These are phyloP conservation scores for Lapara coniferarum DNA, from an alignment of 2,888 invertebrate species.

Conservation along the genomic window DNA sequence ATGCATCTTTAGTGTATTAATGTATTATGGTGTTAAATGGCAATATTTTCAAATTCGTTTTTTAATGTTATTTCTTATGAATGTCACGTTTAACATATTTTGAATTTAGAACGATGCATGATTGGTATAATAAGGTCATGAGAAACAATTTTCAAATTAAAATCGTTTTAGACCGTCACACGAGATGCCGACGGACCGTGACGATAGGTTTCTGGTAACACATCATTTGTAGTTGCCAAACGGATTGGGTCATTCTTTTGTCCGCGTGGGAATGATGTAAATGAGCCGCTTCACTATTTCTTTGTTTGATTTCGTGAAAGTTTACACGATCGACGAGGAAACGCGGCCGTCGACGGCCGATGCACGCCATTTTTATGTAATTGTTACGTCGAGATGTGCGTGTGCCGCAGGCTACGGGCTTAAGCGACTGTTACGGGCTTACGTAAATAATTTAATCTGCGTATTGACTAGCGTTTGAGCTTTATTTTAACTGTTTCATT, in stretches of 20 bases:
- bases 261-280: slow-evolving; percentile 83
- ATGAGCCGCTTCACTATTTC: slow-evolving; percentile 81
- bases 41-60: neutral
- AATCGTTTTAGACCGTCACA: slow-evolving; percentile 58
- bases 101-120: neutral
- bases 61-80: neutral
- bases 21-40: neutral
- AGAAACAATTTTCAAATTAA: slow-evolving; percentile 55
- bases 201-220: slow-evolving; percentile 77
- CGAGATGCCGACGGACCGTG: slow-evolving; percentile 56
- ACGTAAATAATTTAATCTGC: neutral
- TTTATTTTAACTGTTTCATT: neutral
- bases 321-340: slow-evolving; percentile 83
- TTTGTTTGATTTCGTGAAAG: slow-evolving; percentile 84
- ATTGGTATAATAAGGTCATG: slow-evolving; percentile 40
- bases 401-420: slow-evolving; percentile 47
- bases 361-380: slow-evolving; percentile 83
- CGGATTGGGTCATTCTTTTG: slow-evolving; percentile 82
- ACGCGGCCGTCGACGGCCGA: slow-evolving; percentile 75
- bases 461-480: too few relatives aligned
- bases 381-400: slow-evolving; percentile 76
- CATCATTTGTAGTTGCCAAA: slow-evolving; percentile 79
- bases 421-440: neutral
- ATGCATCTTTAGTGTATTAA: slow-evolving; percentile 3
- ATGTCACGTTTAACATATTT: neutral